Conservation (phyloP, 2,113 vertebrate species). For the Apaloderma vittatum region DNA sequence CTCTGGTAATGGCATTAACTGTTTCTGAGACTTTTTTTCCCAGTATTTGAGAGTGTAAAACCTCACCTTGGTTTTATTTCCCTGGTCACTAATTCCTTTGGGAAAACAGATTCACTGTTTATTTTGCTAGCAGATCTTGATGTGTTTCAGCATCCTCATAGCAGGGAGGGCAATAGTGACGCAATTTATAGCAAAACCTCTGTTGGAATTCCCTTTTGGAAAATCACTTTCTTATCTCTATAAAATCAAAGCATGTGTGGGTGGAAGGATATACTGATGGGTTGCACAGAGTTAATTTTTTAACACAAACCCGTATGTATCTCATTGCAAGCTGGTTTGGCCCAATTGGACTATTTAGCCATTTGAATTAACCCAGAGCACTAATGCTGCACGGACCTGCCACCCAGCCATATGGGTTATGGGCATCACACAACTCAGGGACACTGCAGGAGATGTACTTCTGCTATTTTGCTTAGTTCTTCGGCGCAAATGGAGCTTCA, state of each 20-base stretch:
- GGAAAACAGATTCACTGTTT: background rate
- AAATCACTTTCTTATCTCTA: background rate
- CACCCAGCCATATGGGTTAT: fast-evolving
- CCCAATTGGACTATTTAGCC: background rate
- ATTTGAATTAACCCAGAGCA: background rate
- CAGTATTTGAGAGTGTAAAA: background rate
- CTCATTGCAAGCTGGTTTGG: background rate
- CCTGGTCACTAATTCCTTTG: background rate
- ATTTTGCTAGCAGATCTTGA: background rate
- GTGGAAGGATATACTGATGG: background rate
- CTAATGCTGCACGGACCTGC: background rate
- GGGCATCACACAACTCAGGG: background rate
- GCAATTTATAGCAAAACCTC: background rate
- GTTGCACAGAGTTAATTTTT: background rate
- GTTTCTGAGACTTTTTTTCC: background rate
- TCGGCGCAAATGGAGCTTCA: background rate
- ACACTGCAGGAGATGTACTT: background rate
- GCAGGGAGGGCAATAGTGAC: background rate
- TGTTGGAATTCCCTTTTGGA: background rate
- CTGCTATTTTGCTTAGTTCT: background rate
- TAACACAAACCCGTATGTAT: background rate
- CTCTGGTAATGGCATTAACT: background rate
- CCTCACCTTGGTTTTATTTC: background rate
- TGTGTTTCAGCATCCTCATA: background rate
- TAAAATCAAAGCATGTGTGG: background rate